Base-by-base conservation (phyloP, 2,888 invertebrate genomes). In the Anodontia alba region DNA sequence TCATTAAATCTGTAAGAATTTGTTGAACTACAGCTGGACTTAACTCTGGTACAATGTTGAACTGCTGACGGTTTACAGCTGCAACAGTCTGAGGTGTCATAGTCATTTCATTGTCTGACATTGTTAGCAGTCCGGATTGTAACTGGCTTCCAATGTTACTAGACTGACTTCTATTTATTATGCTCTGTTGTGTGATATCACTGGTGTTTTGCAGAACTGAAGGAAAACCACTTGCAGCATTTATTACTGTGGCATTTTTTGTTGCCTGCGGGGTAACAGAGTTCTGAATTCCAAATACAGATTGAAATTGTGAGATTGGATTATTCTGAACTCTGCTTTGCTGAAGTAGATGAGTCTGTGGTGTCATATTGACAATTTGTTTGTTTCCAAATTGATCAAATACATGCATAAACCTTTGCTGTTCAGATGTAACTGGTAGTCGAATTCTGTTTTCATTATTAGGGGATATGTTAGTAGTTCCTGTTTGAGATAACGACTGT, bases 1-100 rank as follows among this genome's bases (percentile, higher is more conserved):
- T 72, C 49, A 74, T 80, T 2, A 85, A 51, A 69, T 78, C 81
- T 5, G 82, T 43, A n/a, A 82, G 57, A 46, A 86, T 77, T 49
- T 86, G 83, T 51, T 81, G 81, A 33, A 86, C 75, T 38, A 86
- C 73, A 51, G 83, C 83, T 38, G 86, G 83, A 62, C 81, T 83
- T 23, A 86, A 49, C 73, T 86, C 86, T 33, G 83, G 86, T 62
- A 83, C 73, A 31, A 67, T 49, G 23, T 81, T n/a, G 46, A 80
- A 78, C 31, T 57, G 76, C n/a, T 76, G 76, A 15, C 31, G 62
- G 26, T 36, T 8, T 12, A 17, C 10, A n/a, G 62, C 7, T 26
- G 62, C 33, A 20, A 7, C 33, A 1, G 31, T 62, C 73, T 57
- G 73, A 31, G n/a, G 33, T 3, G 33, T 62, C 2, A 10, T 17